These are phyloP conservation scores for Enteromius paludinosus DNA, from an alignment of 2,797 vertebrate species.

Conservation along the genomic window DNA sequence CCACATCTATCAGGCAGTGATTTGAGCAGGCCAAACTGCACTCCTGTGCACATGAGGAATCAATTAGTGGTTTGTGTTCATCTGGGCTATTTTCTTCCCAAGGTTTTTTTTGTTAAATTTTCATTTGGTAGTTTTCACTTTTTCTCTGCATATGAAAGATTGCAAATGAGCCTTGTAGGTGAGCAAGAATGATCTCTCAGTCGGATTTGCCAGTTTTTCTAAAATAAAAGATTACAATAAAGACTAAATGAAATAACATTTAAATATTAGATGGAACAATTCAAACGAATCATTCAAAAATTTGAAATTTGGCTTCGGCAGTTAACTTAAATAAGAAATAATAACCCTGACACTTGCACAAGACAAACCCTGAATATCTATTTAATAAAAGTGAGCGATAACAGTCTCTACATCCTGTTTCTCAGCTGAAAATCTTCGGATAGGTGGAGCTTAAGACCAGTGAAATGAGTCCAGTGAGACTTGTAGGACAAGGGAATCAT, in stretches of 20 bases:
- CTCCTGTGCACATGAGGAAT: conserved; percentile 50
- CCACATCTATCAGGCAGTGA: conserved; percentile 33
- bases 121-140: not conserved
- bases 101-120: not conserved
- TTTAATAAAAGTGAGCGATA: not conserved
- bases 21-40: conserved; percentile 30
- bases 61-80: conserved; percentile 55
- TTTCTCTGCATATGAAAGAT: conserved; percentile 1
- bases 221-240: not conserved
- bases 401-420: not conserved
- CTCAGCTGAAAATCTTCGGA: not conserved
- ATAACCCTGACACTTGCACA: not conserved
- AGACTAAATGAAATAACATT: not conserved
- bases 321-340: not conserved
- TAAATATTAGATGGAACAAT: not conserved
- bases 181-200: not conserved
- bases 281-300: not conserved
- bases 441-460: not conserved
- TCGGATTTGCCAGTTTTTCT: not conserved
- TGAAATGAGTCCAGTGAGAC: conserved; percentile 9
- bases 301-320: not conserved
- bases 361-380: not conserved
- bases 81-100: conserved; percentile 17
- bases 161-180: not conserved
- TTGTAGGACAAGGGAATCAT: not conserved